Evolutionary conservation across 2,113 vertebrate species (phyloP).

Genomic region (Leptobrachium ailaonicum): DNA sequence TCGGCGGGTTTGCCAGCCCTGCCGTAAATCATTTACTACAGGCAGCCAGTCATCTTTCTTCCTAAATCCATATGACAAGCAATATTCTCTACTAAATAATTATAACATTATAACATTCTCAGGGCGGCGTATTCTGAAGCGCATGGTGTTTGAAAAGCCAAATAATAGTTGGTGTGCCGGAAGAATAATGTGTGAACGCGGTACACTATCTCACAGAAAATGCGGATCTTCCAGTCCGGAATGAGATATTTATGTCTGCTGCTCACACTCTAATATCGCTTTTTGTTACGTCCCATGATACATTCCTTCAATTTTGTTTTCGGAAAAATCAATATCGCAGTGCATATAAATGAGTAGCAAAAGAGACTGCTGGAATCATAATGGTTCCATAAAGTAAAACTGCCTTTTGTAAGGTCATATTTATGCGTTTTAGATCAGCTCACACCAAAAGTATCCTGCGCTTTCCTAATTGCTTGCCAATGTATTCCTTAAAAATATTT

Average conservation of each 20-base stretch:
- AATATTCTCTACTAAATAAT: conserved; percentile 12
- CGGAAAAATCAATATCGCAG: conserved; percentile 34
- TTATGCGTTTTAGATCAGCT: no score
- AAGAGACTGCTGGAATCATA: conserved; percentile 2
- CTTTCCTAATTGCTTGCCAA: no score
- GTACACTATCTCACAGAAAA: background rate
- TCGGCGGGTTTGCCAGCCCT: no score
- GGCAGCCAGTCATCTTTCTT: background rate
- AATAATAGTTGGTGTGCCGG: background rate
- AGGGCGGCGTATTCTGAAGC: conserved; percentile 4
- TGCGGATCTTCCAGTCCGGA: conserved; percentile 12
- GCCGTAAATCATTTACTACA: background rate
- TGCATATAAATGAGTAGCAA: conserved; percentile 20
- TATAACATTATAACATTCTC: conserved; percentile 5
- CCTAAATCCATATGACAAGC: conserved; percentile 11
- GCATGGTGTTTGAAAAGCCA: background rate
- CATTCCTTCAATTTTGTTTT: conserved; percentile 16
- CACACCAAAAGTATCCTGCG: no score
- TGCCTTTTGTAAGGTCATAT: background rate
- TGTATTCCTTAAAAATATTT: no score
- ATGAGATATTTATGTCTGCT: conserved; percentile 5
- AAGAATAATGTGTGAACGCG: background rate
- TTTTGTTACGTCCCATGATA: background rate
- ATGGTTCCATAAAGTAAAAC: background rate
- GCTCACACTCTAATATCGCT: background rate